A percentile compares a stretch with the other conserved stretches of the same genome.
phyloP scores from a whole-genome alignment of 2,797 vertebrate genomes.

The Eleutherodactylus coqui region DNA sequence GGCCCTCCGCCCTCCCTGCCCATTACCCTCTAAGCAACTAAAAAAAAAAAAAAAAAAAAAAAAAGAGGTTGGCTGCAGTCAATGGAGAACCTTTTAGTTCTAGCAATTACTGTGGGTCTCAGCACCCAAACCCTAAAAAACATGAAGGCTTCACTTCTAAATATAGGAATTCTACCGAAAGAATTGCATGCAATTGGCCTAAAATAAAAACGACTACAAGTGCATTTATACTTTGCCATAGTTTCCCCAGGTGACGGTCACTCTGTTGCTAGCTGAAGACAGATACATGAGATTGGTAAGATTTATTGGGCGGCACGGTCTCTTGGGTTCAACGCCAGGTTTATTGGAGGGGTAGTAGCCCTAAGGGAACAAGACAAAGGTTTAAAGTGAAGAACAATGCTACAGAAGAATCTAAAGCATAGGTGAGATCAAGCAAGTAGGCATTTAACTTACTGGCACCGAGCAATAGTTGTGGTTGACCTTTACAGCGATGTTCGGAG shows the following conservation, averaged over 20 bases:
- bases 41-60: too few species aligned
- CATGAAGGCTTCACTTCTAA: too few species aligned
- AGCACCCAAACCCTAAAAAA: too few species aligned
- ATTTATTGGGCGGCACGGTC: conserved; percentile 96
- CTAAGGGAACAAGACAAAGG: conserved; percentile 70
- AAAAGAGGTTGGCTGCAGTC: too few species aligned
- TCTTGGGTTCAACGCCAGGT: conserved; percentile 95
- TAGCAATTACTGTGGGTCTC: too few species aligned
- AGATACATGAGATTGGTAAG: conserved; percentile 97
- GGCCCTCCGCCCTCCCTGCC: too few species aligned
- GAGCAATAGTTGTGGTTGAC: conserved; percentile 99
- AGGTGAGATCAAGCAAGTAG: not conserved
- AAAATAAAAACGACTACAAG: not conserved
- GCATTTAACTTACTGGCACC: conserved; percentile 86
- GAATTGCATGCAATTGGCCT: too few species aligned
- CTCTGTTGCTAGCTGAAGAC: conserved; percentile 91
- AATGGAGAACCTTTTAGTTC: too few species aligned
- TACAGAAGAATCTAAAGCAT: not conserved
- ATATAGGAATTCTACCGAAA: too few species aligned
- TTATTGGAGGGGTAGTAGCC: conserved; percentile 99
- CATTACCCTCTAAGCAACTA: too few species aligned
- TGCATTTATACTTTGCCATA: conserved; percentile 88
- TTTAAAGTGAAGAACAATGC: not conserved
- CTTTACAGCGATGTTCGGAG: conserved; percentile 96
- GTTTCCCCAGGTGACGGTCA: conserved; percentile 97